Conservation (phyloP, 2,113 vertebrate species). For the Prionailurus bengalensis region DNA sequence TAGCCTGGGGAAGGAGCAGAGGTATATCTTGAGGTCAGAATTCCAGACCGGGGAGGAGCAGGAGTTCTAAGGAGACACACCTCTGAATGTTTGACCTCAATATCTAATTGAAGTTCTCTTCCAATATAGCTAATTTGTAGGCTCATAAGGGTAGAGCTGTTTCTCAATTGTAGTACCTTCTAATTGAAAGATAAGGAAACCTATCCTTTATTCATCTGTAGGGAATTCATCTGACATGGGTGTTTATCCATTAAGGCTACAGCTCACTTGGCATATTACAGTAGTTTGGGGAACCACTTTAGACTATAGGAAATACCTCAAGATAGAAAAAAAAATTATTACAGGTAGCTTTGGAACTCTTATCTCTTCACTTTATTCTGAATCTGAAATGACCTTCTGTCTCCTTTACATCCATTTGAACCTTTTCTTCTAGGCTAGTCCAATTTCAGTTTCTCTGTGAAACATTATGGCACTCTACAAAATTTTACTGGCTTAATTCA, state of each 20-base stretch:
- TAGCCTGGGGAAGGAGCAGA: neutral
- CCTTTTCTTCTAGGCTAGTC: neutral
- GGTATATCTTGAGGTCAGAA: neutral
- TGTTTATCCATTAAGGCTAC: neutral
- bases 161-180: neutral
- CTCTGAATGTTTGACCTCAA: neutral
- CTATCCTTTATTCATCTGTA: neutral
- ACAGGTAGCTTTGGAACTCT: neutral
- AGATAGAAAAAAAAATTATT: neutral
- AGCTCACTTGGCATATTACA: neutral
- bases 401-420: constrained; percentile 14
- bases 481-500: neutral
- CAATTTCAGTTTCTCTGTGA: neutral
- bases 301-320: neutral
- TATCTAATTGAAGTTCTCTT: neutral
- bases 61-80: accelerated
- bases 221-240: neutral
- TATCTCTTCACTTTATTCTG: neutral
- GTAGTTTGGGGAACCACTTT: neutral
- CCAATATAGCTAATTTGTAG: neutral
- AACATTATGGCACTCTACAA: neutral
- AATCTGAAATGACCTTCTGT: neutral
- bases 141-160: neutral
- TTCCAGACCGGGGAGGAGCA: neutral
- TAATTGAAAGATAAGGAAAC: neutral